A percentile compares a stretch with the other conserved stretches of the same genome.
Evolutionary conservation across 2,888 invertebrate species (phyloP).

Genomic region (Oasisia sp.): DNA sequence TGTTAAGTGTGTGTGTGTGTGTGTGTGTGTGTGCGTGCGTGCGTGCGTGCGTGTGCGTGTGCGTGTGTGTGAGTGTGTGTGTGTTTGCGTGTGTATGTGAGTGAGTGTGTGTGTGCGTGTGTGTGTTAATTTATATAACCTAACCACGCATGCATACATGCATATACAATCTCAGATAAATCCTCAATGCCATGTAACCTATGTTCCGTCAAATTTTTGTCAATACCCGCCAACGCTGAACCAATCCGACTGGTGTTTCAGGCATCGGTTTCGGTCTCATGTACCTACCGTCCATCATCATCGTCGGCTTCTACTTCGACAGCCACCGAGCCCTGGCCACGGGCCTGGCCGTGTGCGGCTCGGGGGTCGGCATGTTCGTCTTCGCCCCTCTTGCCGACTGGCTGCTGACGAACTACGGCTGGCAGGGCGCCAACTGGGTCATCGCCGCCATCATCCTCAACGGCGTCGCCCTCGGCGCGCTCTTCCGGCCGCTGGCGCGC

Average conservation of each 20-base stretch:
- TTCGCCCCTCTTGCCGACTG: conserved; percentile 81
- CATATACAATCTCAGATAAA: too few species aligned
- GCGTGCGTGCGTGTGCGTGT: too few species aligned
- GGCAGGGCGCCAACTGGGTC: conserved; percentile 80
- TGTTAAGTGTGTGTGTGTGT: too few species aligned
- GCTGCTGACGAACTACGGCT: conserved; percentile 75
- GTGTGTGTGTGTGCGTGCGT: too few species aligned
- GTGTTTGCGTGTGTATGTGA: too few species aligned
- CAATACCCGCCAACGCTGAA: neutral
- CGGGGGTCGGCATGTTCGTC: conserved; percentile 80
- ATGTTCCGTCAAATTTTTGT: neutral
- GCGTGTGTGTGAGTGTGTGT: too few species aligned
- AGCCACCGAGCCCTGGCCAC: conserved; percentile 36
- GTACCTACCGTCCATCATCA: conserved; percentile 41
- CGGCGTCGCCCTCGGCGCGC: conserved; percentile 80
- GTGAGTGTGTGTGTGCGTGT: too few species aligned
- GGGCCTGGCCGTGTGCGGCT: conserved; percentile 39
- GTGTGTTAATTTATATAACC: too few species aligned
- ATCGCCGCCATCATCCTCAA: conserved; percentile 83
- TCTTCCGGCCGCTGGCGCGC: conserved; percentile 83
- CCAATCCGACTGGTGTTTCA: neutral
- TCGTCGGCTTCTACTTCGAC: conserved; percentile 41
- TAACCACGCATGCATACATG: too few species aligned
- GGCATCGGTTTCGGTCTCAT: conserved; percentile 41
- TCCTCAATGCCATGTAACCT: neutral